Evolutionary conservation across 92 coral and sea anemone genomes (phyloP).

Genomic region (Actinernus sp.): DNA sequence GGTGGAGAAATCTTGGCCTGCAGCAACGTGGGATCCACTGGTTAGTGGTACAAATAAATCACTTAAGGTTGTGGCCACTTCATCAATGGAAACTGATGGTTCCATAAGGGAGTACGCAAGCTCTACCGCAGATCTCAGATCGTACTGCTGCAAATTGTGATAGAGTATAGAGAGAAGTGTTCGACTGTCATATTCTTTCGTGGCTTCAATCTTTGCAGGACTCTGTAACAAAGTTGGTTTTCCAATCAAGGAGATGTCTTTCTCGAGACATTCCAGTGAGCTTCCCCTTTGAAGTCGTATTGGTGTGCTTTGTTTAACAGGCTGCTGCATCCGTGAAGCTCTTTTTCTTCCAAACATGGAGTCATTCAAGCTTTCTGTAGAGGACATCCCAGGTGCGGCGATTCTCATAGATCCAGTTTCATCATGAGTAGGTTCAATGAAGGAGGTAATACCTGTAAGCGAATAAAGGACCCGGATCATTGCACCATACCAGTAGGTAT

Average conservation of each 20-base stretch:
- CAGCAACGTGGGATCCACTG: constrained; percentile 40
- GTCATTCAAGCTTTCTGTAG: constrained; percentile 42
- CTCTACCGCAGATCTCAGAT: constrained; percentile 82
- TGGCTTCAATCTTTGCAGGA: neutral
- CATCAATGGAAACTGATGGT: constrained; percentile 55
- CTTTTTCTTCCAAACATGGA: constrained; percentile 65
- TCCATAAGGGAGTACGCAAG: constrained; percentile 84
- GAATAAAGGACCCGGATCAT: no score
- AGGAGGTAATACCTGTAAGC: constrained; percentile 10
- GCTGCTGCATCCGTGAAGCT: constrained; percentile 11
- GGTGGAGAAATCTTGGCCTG: constrained; percentile 49
- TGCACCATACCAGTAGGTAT: no score
- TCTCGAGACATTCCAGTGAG: constrained; percentile 29
- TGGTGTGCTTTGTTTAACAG: constrained; percentile 44
- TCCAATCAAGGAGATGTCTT: constrained; percentile 9
- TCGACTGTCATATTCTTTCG: constrained; percentile 56
- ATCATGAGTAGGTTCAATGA: constrained; percentile 12
- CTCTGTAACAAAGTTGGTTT: neutral
- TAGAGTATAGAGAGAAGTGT: constrained; percentile 86
- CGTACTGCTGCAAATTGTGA: constrained; percentile 84
- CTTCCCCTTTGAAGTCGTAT: constrained; percentile 2
- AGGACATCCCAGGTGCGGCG: constrained; percentile 5
- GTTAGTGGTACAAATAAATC: constrained; percentile 52
- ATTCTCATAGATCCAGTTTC: no score
- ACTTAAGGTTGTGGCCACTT: constrained; percentile 42